Base-by-base conservation (phyloP, 1,140 invertebrate species). In the Stratiolaelaps scimitus region DNA sequence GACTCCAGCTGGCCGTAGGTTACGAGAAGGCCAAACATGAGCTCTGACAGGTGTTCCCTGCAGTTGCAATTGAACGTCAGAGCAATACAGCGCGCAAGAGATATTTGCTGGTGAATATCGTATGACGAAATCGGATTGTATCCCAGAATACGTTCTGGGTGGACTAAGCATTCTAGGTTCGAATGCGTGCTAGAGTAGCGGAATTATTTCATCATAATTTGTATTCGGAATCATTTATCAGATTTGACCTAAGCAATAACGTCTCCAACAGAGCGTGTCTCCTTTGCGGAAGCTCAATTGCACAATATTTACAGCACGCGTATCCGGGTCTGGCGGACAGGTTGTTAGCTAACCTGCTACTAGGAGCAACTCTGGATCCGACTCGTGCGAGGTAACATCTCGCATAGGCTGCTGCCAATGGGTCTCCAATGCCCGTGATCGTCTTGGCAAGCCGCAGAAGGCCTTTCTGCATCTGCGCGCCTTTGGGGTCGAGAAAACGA, bases 391-490 rank as follows among this genome's bases (percentile, higher is more conserved):
- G 77, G 75, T 97, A 97, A 74, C 89, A 88, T 43, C 92, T 80
- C 4, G 88, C 84, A 78, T 95, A 97, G 34, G 85, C 80, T 19
- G 91, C 86, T 0, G 95, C 89, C 64, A 97, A 78, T 0, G 92
- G 92, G 78, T 96, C 87, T 5, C 89, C 92, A 72, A 97, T 91
- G 17, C 93, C 92, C 70, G 89, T 79, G 56, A 91, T 85, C 84
- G 92, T 92, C 69, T 79, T 79, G 0, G 87, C 85, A 64, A 97
- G 76, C 68, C 92, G 81, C 17, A 79, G 74, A 10, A 96, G 74
- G 23, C 86, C 82, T 46, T 83, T 80, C 66, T 81, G 53, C 53
- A 60, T 60, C 10, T 60, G 53, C 6, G 34, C 53, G 2, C 53
- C 53, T 34, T 60, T 60, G 13, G 20, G 15, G 17, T 60, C 81